phyloP scores from a whole-genome alignment of 2,113 vertebrate genomes.

The Furnarius figulus region DNA sequence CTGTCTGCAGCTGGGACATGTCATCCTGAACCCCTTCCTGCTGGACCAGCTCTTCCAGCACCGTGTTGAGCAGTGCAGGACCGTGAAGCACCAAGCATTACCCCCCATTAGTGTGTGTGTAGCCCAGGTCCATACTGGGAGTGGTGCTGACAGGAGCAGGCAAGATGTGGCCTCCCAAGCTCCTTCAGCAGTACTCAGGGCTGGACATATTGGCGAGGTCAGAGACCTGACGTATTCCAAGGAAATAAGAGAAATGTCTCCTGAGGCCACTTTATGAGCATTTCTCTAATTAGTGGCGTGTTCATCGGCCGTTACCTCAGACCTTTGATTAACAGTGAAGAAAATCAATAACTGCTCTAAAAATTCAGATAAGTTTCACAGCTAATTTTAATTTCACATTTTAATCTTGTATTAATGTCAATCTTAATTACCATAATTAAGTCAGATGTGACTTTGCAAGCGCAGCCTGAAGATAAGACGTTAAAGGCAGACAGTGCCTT shows the following conservation, averaged over 20 bases:
- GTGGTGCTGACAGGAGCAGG: fast-evolving
- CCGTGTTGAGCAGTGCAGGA: neutral
- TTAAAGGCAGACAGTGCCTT: neutral
- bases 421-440: slow-evolving; percentile 78
- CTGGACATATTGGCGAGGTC: neutral
- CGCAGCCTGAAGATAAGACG: slow-evolving; percentile 46
- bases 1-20: neutral
- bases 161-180: neutral
- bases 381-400: slow-evolving; percentile 77
- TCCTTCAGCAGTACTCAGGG: neutral
- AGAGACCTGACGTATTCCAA: neutral
- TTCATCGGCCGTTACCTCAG: slow-evolving; percentile 52
- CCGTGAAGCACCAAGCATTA: fast-evolving
- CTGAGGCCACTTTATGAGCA: slow-evolving; percentile 34
- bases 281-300: slow-evolving; percentile 49
- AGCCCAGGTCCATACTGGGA: fast-evolving
- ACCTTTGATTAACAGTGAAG: slow-evolving; percentile 70
- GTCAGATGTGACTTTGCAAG: slow-evolving; percentile 57
- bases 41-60: neutral
- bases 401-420: slow-evolving; percentile 76
- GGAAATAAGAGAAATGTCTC: slow-evolving; percentile 22
- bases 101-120: fast-evolving
- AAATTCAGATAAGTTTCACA: slow-evolving; percentile 72
- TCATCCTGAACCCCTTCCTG: neutral
- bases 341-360: slow-evolving; percentile 72